Base-by-base conservation (phyloP, 2,888 invertebrate genomes). In the Parapristionchus giblindavisi region DNA sequence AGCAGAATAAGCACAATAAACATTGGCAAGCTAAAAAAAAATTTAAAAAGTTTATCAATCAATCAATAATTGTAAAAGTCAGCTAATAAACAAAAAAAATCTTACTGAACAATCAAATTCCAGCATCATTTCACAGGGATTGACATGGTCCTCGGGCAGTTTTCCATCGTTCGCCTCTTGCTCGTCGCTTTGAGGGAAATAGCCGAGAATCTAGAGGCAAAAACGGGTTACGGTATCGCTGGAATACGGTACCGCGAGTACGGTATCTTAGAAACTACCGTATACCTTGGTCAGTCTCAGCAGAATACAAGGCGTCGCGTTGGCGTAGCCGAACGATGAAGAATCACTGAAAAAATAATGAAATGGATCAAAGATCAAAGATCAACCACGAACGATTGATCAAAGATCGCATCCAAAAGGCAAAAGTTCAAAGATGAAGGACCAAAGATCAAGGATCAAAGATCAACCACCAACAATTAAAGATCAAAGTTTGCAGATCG, bases 281-380 rank as follows among this genome's bases (percentile, higher is more conserved):
- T 1, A 8, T 8, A 74, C 63, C 74, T 80, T 80, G 73, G 78
- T 78, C 24, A 80, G 43, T 60, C 76, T 77, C 48, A 80, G 27
- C 75, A 80, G 78, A 14, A 80, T 71, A 65, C 80, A 80, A 5
- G 80, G 80, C 32, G 75, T 74, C 17, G 75, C 78, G 36, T 78
- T 76, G 56, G 74, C 76, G 77, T 75, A 80, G 27, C 80, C 78
- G 32, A 80, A 27, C 48, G 48, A 14, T 21, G 48, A 48, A 27
- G 32, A 2, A 4, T 51, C 24, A 2, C 36, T 52, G 34, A 32
- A 36, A n/a, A 27, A 27, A 54, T 54, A 8, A 5, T n/a, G n/a
- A 34, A 43, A 14, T 54, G n/a, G 56, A 54, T 54, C 27, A 27
- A 54, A 24, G 56, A 6, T 54, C 56, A 54, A 27, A 54, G 17